These are phyloP conservation scores for Charadrius vociferus DNA, from an alignment of 2,113 vertebrate genomes.

Conservation along the genomic window DNA sequence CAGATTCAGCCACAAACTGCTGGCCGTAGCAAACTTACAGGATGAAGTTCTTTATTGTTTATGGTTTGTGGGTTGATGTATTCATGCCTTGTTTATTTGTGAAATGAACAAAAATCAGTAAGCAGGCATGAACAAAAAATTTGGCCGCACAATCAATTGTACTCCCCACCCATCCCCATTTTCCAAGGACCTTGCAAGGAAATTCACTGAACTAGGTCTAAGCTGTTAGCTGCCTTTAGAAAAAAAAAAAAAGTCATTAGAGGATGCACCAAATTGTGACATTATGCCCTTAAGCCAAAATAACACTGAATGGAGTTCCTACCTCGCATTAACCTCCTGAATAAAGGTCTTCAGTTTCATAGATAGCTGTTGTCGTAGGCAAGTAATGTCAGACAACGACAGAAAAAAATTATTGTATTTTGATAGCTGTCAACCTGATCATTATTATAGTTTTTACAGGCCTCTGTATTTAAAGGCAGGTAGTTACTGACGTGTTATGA, in stretches of 20 bases:
- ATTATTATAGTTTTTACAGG: neutral
- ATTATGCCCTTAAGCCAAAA: slow-evolving; percentile 84
- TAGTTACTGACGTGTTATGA: neutral
- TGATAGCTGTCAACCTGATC: slow-evolving; percentile 16
- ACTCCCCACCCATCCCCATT: slow-evolving; percentile 61
- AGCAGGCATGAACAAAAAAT: slow-evolving; percentile 84
- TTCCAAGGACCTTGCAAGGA: slow-evolving; percentile 80
- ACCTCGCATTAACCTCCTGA: slow-evolving; percentile 77
- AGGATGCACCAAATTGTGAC: slow-evolving; percentile 84
- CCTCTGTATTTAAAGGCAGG: slow-evolving; percentile 31
- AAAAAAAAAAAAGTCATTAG: slow-evolving; percentile 77
- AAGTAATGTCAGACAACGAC: slow-evolving; percentile 52
- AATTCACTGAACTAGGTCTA: slow-evolving; percentile 82
- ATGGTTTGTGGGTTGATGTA: slow-evolving; percentile 88
- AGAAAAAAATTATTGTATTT: slow-evolving; percentile 21
- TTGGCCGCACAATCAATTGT: slow-evolving; percentile 80
- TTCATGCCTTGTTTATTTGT: slow-evolving; percentile 91
- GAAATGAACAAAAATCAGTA: slow-evolving; percentile 88
- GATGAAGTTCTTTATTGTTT: slow-evolving; percentile 92
- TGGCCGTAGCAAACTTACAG: slow-evolving; percentile 88
- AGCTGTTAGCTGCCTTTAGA: slow-evolving; percentile 76
- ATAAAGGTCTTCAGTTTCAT: slow-evolving; percentile 75
- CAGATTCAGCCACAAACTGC: slow-evolving; percentile 88
- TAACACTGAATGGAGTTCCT: slow-evolving; percentile 78
- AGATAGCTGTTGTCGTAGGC: slow-evolving; percentile 66